Base-by-base conservation (phyloP, 2,888 invertebrate species). In the Lithodes maja region DNA sequence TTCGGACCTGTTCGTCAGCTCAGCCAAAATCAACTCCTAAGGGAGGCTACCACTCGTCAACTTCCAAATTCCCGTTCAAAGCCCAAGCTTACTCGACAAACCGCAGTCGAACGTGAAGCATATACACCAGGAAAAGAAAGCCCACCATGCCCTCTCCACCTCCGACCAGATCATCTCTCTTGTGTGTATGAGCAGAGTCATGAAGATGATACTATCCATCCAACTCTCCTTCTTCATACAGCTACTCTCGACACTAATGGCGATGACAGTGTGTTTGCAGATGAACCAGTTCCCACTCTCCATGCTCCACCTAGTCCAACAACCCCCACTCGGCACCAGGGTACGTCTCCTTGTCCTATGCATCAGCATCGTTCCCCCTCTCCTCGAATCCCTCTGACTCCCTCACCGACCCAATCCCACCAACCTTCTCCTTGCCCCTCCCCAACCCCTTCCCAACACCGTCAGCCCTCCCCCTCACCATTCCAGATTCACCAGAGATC, bases 11-110 rank as follows among this genome's bases (percentile, higher is more conserved):
- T 74, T 5, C 88, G 89, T 49, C 85, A 88, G 77, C 81, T 79
- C 68, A 86, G 86, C 78, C 85, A 84, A 74, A 69, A 83, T 7
- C 71, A 82, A 71, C 74, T 90, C 75, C 7, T 69, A 53, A 71
- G 82, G 79, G 78, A 89, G 80, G 81, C 49, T 17, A 53, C 54
- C 5, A 52, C 74, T 9, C 80, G 79, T 7, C 84, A 79, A 7
- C 84, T 81, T 54, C 84, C 86, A 49, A 75, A 75, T 15, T 85
- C 52, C 53, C 85, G 87, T 15, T 49, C 95, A 85, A 97, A 97
- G 93, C 97, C 97, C 5, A 95, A 97, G 50, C 94, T 97, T 83
- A 97, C 96, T 74, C 95, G 97, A 5, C 97, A 97, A 94, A 95
- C 96, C 92, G 97, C 97, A 15, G 95, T 97, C 90, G 96, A 96